Evolutionary conservation across 1,140 invertebrate species (phyloP).

Genomic region (Bombus balteatus): DNA sequence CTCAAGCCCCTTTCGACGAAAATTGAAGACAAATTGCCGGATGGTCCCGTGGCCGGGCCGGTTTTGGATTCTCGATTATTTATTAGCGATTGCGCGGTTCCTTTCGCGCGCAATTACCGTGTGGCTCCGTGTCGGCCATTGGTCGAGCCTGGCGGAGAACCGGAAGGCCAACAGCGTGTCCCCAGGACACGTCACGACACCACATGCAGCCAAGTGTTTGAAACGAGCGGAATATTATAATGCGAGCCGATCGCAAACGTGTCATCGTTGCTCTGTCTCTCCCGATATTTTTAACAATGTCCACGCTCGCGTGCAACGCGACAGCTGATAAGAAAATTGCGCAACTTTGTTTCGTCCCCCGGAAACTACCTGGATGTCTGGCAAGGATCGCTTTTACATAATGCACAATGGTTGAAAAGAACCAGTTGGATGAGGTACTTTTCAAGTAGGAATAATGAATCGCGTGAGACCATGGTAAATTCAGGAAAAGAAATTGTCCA

Average conservation of each 20-base stretch:
- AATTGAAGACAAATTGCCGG: constrained; percentile 18
- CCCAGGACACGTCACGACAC: constrained; percentile 9
- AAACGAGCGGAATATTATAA: constrained; percentile 47
- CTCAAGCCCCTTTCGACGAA: not conserved
- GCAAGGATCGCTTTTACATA: not conserved
- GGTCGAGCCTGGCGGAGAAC: too few species aligned
- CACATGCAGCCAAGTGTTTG: constrained; percentile 22
- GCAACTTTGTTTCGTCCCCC: constrained; percentile 33
- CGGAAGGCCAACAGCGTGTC: not conserved
- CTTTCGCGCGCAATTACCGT: not conserved
- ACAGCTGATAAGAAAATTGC: constrained; percentile 41
- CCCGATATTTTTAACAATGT: constrained; percentile 5
- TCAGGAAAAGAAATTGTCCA: not conserved
- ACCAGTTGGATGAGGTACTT: constrained; percentile 14
- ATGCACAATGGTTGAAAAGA: not conserved
- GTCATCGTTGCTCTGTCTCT: not conserved
- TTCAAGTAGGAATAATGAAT: constrained; percentile 9
- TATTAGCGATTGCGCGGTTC: constrained; percentile 6
- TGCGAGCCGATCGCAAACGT: not conserved
- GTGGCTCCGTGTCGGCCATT: not conserved
- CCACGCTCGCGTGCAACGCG: constrained; percentile 21
- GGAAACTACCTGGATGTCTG: constrained; percentile 33
- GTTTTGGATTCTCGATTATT: not conserved
- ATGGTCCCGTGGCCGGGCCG: not conserved
- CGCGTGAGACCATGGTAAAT: constrained; percentile 9